A percentile compares a stretch with the other conserved stretches of the same genome.
phyloP scores from a whole-genome alignment of 2,113 vertebrate species.

The Xiphophorus hellerii region DNA sequence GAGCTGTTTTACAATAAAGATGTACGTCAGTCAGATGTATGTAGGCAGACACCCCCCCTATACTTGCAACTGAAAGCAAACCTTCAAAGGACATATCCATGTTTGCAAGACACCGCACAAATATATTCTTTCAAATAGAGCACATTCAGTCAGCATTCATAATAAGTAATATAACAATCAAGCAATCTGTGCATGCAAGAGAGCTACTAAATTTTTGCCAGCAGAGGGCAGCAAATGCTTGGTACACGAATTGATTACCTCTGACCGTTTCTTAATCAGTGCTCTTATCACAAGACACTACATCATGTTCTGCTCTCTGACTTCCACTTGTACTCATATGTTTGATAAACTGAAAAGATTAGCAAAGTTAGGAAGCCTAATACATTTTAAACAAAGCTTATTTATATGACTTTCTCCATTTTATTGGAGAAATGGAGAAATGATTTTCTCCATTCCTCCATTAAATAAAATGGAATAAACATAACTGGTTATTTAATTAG shows the following conservation, averaged over 20 bases:
- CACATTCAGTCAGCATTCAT: not conserved
- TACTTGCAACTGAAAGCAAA: too few relatives aligned
- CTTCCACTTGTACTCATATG: not conserved
- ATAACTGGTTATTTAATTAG: too few relatives aligned
- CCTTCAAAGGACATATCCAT: not conserved
- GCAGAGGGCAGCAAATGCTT: constrained; percentile 67
- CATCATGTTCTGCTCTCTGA: not conserved
- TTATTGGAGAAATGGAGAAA: too few relatives aligned
- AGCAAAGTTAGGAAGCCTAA: not conserved
- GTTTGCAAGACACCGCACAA: not conserved
- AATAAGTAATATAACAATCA: not conserved
- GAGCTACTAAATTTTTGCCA: constrained; percentile 33
- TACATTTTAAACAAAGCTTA: too few relatives aligned
- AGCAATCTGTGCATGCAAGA: not conserved
- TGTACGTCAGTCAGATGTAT: too few relatives aligned
- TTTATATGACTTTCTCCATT: too few relatives aligned
- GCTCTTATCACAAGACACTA: not conserved
- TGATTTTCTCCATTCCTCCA: too few relatives aligned
- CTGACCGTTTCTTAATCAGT: not conserved
- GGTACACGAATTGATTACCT: not conserved
- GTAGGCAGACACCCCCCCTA: too few relatives aligned
- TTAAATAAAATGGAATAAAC: too few relatives aligned
- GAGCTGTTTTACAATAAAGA: not conserved
- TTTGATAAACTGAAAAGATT: not conserved
- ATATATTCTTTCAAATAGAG: not conserved